A percentile compares a stretch with the other conserved stretches of the same genome.
These are phyloP conservation scores for Malurus splendens DNA, from an alignment of 2,797 vertebrate genomes.

Conservation along the genomic window DNA sequence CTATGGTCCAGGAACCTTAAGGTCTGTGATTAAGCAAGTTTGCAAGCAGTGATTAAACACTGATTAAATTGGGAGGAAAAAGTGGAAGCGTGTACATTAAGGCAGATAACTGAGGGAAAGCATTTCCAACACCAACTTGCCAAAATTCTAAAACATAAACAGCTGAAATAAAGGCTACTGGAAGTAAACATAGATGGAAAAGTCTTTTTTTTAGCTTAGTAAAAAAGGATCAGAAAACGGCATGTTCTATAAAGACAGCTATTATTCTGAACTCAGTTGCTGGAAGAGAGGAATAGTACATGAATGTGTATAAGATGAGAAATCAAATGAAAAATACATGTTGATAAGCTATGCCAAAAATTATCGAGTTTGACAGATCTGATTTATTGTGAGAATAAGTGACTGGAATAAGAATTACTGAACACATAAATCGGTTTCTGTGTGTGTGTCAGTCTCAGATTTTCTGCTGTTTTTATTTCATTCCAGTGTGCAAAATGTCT, in stretches of 20 bases:
- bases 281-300: neutral
- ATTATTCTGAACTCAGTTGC: neutral
- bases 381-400: neutral
- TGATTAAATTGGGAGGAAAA: neutral
- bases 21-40: neutral
- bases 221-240: neutral
- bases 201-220: neutral
- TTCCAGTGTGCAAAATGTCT: neutral
- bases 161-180: neutral
- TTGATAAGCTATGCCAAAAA: neutral
- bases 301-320: neutral
- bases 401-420: neutral
- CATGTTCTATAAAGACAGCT: neutral
- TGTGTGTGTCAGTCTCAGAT: neutral
- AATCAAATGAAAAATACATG: neutral
- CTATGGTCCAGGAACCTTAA: neutral
- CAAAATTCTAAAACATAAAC: neutral
- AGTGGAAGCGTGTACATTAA: neutral
- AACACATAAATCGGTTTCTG: neutral
- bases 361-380: neutral
- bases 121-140: neutral
- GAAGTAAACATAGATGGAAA: neutral
- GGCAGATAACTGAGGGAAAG: neutral
- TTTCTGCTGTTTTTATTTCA: conserved; percentile 4
- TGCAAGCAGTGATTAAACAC: neutral